Evolutionary conservation across 2,113 vertebrate genomes (phyloP), one percentile per base, ranked within the genome.

Genomic region (Edolisoma coerulescens): DNA sequence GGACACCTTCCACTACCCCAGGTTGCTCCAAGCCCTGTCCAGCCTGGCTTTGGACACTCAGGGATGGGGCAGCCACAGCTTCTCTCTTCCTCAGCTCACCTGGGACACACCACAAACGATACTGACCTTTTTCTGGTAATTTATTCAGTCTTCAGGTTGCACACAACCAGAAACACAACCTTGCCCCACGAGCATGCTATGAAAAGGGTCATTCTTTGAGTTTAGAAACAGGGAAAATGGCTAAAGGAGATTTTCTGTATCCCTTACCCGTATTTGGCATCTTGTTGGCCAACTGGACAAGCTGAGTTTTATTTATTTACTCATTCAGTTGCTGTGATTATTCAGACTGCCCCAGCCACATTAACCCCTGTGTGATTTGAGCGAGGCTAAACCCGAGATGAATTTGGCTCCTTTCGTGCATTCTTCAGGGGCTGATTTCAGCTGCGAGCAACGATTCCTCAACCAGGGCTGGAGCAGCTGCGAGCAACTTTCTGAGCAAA

Each of bases 371-470:
- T 28, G 70, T 59, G 87, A 74, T 83, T 7, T 4, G 3, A 61
- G 65, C 7, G 2, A 63, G 69, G 71, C 91, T 81, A 9, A 85
- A 89, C 89, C 74, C 65, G 9, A 33, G 70, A 2, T 81, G 35
- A 52, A 33, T 88, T 95, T 86, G 93, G 79, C 92, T 95, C 64
- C 54, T 92, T 65, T 9, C 23, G 50, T 18, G 17, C 90, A 74
- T 95, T 97, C 90, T 93, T 90, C 23, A 76, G 67, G 63, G 81
- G 67, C n/a, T 87, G 90, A 74, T 67, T 89, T n/a, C 59, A 88
- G 79, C 84, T 80, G 84, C 78, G n/a, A 64, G 52, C 22, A 69
- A 32, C 21, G 35, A 54, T 53, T 93, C 37, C 1, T 78, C 87
- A 11, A 1, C 24, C 82, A 52, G 87, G 71, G 32, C 10, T 90